Base-by-base conservation (phyloP, 2,113 vertebrate genomes). In the Lasiurus borealis region DNA sequence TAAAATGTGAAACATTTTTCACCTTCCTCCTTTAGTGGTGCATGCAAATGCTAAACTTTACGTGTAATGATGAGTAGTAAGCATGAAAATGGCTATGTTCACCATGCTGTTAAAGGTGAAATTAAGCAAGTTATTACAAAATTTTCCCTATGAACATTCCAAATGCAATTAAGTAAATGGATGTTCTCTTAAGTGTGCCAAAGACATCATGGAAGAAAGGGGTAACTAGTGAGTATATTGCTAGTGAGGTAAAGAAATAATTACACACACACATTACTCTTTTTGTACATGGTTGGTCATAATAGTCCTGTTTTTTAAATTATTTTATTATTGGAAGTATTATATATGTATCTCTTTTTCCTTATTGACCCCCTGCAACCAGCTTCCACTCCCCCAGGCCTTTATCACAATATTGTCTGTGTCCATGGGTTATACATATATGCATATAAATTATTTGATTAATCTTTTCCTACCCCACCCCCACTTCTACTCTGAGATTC, bases 131-230 rank as follows among this genome's bases (percentile, higher is more conserved):
- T 40, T 73, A 80, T 76, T 93, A 80, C 29, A 72, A 91, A 68
- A 1, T 8, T 90, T 86, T 34, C 29, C 27, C 46, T 27, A 19
- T 69, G 48, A 87, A 75, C 50, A 0, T 59, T 80, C 4, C 31
- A 72, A 87, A 80, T 88, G 78, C 77, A 88, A 91, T 93, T 73
- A 86, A 77, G 10, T 52, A n/a, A 77, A 21, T 19, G 16, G 46
- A 50, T 77, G 29, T 50, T 50, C 27, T n/a, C 27, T 50, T 77
- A 87, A 80, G 4, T 93, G 11, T 94, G 18, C 16, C 66, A 88
- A 80, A 31, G 11, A 52, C 19, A n/a, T 66, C 46, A 86, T 3
- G 83, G 44, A 84, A 83, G 7, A 88, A 88, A 88, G 34, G 23
- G 12, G 3, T 0, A 85, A 44, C 2, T 36, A 57, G 71, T 66